Evolutionary conservation across 2,888 invertebrate genomes (phyloP).

Genomic region (Phasia obesa): DNA sequence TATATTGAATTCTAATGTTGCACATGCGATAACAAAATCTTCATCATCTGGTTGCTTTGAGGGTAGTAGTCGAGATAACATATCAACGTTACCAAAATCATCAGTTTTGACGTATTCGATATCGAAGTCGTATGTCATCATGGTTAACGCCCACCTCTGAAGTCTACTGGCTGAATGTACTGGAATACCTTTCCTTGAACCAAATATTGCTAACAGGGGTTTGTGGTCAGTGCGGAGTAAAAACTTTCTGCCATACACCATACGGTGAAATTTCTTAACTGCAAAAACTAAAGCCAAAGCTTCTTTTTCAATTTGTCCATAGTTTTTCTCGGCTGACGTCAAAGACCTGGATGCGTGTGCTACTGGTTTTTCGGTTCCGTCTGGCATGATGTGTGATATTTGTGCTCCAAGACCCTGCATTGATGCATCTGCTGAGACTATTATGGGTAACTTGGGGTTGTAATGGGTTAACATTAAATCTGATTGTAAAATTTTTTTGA

Average conservation of each 20-base stretch:
- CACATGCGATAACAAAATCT: constrained; percentile 62
- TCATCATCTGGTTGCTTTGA: too few relatives aligned
- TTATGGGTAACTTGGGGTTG: constrained; percentile 57
- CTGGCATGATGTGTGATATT: constrained; percentile 61
- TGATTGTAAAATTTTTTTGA: constrained; percentile 65
- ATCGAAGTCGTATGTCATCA: constrained; percentile 53
- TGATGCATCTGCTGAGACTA: constrained; percentile 65
- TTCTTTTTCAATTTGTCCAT: constrained; percentile 70
- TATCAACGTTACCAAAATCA: constrained; percentile 65
- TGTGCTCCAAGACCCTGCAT: constrained; percentile 62
- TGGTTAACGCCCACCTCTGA: constrained; percentile 57
- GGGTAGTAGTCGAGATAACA: constrained; percentile 62
- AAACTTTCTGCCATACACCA: constrained; percentile 67
- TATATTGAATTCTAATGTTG: constrained; percentile 43
- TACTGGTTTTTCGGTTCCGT: constrained; percentile 55
- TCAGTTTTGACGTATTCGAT: constrained; percentile 53
- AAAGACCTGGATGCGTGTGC: constrained; percentile 60
- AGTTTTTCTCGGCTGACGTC: constrained; percentile 59
- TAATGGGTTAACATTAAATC: constrained; percentile 56
- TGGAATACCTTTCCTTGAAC: constrained; percentile 74
- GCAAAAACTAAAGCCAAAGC: constrained; percentile 65
- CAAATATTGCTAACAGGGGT: constrained; percentile 79
- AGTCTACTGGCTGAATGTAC: constrained; percentile 64
- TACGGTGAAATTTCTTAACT: constrained; percentile 68
- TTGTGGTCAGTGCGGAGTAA: constrained; percentile 78